Percentiles rank a stretch among this genome's conserved stretches.
Evolutionary conservation across 2,888 invertebrate genomes (phyloP).

Genomic region (Drosophila monieri): DNA sequence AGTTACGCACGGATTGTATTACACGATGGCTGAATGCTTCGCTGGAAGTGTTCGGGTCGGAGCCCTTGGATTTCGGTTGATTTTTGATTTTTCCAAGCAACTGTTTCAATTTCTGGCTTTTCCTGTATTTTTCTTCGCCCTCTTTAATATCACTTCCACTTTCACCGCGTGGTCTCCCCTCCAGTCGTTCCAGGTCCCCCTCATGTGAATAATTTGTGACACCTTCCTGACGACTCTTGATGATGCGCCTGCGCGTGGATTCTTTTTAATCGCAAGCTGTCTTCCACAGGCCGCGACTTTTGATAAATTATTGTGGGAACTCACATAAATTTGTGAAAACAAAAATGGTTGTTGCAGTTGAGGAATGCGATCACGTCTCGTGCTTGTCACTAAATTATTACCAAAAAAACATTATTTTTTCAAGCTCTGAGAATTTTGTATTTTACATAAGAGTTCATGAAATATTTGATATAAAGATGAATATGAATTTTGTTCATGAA

Average conservation of each 20-base stretch:
- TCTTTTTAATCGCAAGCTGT: slow-evolving; percentile 33
- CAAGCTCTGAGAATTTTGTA: neutral
- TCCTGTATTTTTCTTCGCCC: slow-evolving; percentile 66
- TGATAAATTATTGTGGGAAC: slow-evolving; percentile 74
- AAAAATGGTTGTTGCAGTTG: neutral
- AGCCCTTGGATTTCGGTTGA: slow-evolving; percentile 44
- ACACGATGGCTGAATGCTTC: slow-evolving; percentile 55
- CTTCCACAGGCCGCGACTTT: slow-evolving; percentile 13
- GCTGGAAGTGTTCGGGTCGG: slow-evolving; percentile 34
- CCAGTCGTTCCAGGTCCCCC: slow-evolving; percentile 16
- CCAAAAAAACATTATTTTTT: neutral
- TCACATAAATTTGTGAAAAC: slow-evolving; percentile 23
- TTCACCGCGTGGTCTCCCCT: slow-evolving; percentile 36
- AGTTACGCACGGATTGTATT: slow-evolving; percentile 78
- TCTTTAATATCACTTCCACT: slow-evolving; percentile 70
- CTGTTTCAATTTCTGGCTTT: slow-evolving; percentile 68
- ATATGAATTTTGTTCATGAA: too few relatives aligned
- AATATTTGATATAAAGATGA: too few relatives aligned
- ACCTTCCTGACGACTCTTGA: slow-evolving; percentile 63
- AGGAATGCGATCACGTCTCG: neutral
- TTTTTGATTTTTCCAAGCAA: slow-evolving; percentile 75
- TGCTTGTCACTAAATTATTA: neutral
- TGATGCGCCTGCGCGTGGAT: slow-evolving; percentile 46
- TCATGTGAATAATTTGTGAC: slow-evolving; percentile 78
- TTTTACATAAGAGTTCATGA: neutral